Conservation (phyloP, 1,140 invertebrate genomes). For the Listronotus oregonensis region DNA sequence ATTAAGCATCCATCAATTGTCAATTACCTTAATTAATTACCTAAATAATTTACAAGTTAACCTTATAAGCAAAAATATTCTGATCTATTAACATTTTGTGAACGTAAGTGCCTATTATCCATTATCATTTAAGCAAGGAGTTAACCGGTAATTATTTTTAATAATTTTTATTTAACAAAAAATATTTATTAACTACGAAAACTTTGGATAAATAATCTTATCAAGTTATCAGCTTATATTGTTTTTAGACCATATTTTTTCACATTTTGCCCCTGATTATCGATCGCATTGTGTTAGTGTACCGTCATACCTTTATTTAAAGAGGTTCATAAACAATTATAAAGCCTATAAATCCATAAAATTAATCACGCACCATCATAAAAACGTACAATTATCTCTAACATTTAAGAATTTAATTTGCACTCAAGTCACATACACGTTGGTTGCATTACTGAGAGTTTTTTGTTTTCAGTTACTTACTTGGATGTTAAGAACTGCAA, state of each 20-base stretch:
- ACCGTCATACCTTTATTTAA: background rate
- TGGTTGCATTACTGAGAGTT: too few relatives aligned
- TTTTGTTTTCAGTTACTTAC: background rate
- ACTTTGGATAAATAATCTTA: conserved; percentile 22
- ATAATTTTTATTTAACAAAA: too few relatives aligned
- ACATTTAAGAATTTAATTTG: background rate
- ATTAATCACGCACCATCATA: conserved; percentile 3
- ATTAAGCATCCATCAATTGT: too few relatives aligned
- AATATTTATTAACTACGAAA: background rate
- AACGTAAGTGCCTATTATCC: background rate
- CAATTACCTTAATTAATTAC: too few relatives aligned
- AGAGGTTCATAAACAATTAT: conserved; percentile 2
- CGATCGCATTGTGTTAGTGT: background rate
- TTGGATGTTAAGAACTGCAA: background rate
- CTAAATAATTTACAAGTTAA: too few relatives aligned
- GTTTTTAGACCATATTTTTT: conserved; percentile 5
- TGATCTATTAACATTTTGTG: background rate
- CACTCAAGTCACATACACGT: background rate
- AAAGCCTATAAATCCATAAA: background rate
- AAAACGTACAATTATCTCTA: background rate
- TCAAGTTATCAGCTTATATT: conserved; percentile 8
- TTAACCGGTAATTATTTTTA: background rate
- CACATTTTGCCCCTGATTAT: background rate
- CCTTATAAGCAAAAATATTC: too few relatives aligned
- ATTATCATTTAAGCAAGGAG: background rate